Base-by-base conservation (phyloP, 2,113 vertebrate species). In the Gymnarchus niloticus region DNA sequence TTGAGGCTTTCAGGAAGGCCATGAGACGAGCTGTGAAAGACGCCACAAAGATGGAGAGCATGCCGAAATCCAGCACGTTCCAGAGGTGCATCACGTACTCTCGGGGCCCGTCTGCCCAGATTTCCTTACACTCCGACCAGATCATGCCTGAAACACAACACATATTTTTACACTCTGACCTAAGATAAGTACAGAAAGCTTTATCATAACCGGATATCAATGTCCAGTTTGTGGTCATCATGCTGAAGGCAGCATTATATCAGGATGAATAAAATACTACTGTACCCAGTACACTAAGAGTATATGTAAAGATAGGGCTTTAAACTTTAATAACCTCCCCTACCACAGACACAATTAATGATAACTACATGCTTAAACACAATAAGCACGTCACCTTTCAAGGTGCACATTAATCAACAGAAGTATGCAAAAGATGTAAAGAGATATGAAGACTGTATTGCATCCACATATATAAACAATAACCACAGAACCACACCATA, bases 121-220 rank as follows among this genome's bases (percentile, higher is more conserved):
- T 97, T 91, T 99, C 97, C 92, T 99, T 99, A 91, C 97, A 98
- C 88, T 99, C 98, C 0, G 96, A 98, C 98, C 98, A 99, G 69
- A 99, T 98, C 98, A 99, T 99, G 14, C 98, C 98, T 99, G 89
- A 77, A 56, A 57, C 19, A 28, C 83, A 56, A 78, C 52, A 84
- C 37, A 84, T 65, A 23, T 25, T 49, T 21, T 84, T 84, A 84
- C 61, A 84, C 17, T 25, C 85, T 51, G 52, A 77, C 10, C 69
- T 25, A 12, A 17, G 21, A 56, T n/a, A n/a, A n/a, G n/a, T n/a
- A n/a, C n/a, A 56, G 59, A 61, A 19, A 54, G 21, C 23, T 76
- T 17, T 51, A 73, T 37, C 14, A 41, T 37, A 73, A 73, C 65
- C 65, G 41, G 14, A 33, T 73, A 33, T 21, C 33, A 41, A 28